phyloP scores from a whole-genome alignment of 2,113 vertebrate species.

The Paradisaea rubra region DNA sequence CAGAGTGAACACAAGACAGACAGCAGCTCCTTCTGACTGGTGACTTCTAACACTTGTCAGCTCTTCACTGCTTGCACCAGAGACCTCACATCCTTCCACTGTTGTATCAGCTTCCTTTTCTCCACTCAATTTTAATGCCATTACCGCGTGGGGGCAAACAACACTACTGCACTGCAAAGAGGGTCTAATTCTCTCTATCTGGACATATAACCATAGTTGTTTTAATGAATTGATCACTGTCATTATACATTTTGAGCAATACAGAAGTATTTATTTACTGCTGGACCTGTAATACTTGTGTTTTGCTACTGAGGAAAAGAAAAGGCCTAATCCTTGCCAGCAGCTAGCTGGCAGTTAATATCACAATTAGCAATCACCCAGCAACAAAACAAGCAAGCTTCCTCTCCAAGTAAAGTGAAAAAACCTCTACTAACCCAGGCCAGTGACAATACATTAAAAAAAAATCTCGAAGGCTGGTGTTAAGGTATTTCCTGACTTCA shows the following conservation, averaged over 20 bases:
- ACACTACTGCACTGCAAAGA: background rate
- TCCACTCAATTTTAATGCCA: background rate
- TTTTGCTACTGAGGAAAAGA: constrained; percentile 66
- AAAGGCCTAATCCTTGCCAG: constrained; percentile 53
- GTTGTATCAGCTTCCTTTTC: background rate
- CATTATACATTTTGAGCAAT: constrained; percentile 2
- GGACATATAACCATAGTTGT: background rate
- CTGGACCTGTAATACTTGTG: background rate
- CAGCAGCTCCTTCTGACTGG: background rate
- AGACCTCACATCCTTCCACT: background rate
- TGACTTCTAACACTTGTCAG: background rate
- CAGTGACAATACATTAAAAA: constrained; percentile 51
- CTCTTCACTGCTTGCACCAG: background rate
- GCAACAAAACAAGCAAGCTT: constrained; percentile 69
- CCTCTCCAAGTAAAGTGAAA: constrained; percentile 56
- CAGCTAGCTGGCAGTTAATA: constrained; percentile 64
- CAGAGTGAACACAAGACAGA: background rate
- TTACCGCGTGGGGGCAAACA: accelerated
- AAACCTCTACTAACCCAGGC: constrained; percentile 15
- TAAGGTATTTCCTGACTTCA: constrained; percentile 17
- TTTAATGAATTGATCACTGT: background rate
- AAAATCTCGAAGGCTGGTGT: constrained; percentile 26
- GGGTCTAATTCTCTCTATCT: background rate
- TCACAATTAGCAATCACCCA: constrained; percentile 73
- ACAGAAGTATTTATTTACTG: background rate